Conservation (phyloP, 2,888 invertebrate species). For the Calameuta idolon region DNA sequence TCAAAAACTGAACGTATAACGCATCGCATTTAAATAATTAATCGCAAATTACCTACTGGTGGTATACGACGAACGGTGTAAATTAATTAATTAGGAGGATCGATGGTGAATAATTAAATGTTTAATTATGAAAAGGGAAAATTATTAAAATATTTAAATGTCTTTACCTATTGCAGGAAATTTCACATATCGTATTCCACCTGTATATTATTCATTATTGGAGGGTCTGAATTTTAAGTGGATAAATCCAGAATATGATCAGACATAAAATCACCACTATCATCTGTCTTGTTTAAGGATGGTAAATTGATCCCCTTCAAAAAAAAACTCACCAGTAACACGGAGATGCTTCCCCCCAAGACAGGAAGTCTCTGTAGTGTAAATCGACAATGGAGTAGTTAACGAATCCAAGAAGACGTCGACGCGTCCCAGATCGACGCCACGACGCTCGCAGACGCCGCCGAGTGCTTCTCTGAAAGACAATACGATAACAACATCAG, state of each 20-base stretch:
- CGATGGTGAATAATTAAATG: not conserved
- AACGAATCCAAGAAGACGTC: constrained; percentile 76
- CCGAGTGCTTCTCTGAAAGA: constrained; percentile 74
- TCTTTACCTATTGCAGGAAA: not conserved
- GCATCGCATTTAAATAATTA: too few relatives aligned
- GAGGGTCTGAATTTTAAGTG: not conserved
- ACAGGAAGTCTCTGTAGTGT: constrained; percentile 73
- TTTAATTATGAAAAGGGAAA: too few relatives aligned
- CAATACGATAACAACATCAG: not conserved
- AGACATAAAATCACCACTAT: not conserved
- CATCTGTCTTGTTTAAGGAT: not conserved
- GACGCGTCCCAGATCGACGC: constrained; percentile 73
- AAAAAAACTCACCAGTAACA: constrained; percentile 71
- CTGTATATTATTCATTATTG: not conserved
- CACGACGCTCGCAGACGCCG: constrained; percentile 75
- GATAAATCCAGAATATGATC: not conserved
- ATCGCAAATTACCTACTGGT: too few relatives aligned
- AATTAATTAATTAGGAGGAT: not conserved
- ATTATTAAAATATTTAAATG: too few relatives aligned
- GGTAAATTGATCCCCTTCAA: not conserved
- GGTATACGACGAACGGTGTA: too few relatives aligned
- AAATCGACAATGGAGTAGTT: constrained; percentile 73
- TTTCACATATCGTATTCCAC: not conserved
- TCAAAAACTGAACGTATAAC: too few relatives aligned
- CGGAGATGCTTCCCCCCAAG: constrained; percentile 77